Conservation (phyloP, 2,888 invertebrate genomes). For the Ligdia adustata region DNA sequence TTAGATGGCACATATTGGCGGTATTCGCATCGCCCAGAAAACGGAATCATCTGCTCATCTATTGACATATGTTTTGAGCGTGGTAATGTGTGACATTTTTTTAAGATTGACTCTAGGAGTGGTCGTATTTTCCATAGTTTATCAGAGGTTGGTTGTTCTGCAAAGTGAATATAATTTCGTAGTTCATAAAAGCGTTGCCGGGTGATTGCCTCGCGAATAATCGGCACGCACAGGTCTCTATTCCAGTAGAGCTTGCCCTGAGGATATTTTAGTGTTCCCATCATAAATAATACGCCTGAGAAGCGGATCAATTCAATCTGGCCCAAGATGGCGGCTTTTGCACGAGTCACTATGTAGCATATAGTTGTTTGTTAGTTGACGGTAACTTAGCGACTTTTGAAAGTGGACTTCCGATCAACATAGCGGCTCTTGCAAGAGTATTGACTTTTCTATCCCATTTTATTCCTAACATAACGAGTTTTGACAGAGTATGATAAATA, state of each 20-base stretch:
- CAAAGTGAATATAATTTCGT: constrained; percentile 20
- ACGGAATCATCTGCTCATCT: constrained; percentile 23
- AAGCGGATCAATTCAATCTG: constrained; percentile 19
- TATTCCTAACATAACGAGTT: too few species aligned
- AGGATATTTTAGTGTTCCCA: constrained; percentile 18
- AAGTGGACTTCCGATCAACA: too few species aligned
- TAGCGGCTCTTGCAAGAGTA: too few species aligned
- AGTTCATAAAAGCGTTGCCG: constrained; percentile 18
- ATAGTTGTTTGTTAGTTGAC: too few species aligned
- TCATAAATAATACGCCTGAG: constrained; percentile 19
- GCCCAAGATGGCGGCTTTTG: too few species aligned
- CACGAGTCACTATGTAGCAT: too few species aligned
- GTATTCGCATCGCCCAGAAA: constrained; percentile 37
- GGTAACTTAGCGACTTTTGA: too few species aligned
- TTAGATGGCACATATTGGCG: constrained; percentile 31
- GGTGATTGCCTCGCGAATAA: constrained; percentile 17
- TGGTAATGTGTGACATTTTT: constrained; percentile 27
- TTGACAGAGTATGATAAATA: too few species aligned
- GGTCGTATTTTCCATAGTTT: constrained; percentile 19
- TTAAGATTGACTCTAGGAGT: neutral
- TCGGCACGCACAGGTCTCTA: constrained; percentile 15
- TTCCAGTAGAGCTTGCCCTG: constrained; percentile 20
- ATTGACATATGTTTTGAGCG: constrained; percentile 39
- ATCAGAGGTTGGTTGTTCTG: constrained; percentile 5
- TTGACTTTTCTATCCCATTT: too few species aligned